Base-by-base conservation (phyloP, 1,140 invertebrate genomes). In the Phymastichus coffea region DNA sequence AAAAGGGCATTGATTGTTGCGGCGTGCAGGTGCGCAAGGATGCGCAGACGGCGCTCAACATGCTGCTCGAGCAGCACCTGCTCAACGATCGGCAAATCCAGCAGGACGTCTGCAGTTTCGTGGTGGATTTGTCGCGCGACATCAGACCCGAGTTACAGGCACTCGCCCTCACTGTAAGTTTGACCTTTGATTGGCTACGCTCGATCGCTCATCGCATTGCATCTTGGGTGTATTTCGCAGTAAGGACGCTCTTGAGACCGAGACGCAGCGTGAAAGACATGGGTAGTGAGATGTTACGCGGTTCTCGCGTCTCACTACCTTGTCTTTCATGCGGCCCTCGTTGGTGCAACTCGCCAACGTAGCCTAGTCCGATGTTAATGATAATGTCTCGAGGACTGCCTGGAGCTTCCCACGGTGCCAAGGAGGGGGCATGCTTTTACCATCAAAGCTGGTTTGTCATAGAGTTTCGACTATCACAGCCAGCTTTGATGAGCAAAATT, bases 271-370 rank as follows among this genome's bases (percentile, higher is more conserved):
- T 92, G 91, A 93, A 93, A 93, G 91, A 94, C 91, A 93, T 92
- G 91, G 91, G 91, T 94, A 93, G 91, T 93, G 91, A 93, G 90
- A 93, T 92, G 90, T 85, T 82, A 70, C 67, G 73, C 66, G 65
- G 70, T 67, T 73, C 70, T 72, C 72, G 78, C 86, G 84, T 90
- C 90, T 94, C 90, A 91, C 90, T 94, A 92, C 86, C 88, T 90
- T 93, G 91, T 94, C 91, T 92, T 94, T 93, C 91, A 89, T 88
- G 85, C 76, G 75, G 83, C 75, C 74, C 74, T 68, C 64, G 74
- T 66, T 47, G 6, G 40, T 53, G 17, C 17, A 33, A 33, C 28
- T 33, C 12, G 6, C 6, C 28, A 12, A 33, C 28, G n/a, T 33
- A 33, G 12, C 28, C 28, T 7, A 6, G 28, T n/a, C n/a, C n/a